Evolutionary conservation across 2,113 vertebrate species (phyloP).

Genomic region (Jaculus jaculus): DNA sequence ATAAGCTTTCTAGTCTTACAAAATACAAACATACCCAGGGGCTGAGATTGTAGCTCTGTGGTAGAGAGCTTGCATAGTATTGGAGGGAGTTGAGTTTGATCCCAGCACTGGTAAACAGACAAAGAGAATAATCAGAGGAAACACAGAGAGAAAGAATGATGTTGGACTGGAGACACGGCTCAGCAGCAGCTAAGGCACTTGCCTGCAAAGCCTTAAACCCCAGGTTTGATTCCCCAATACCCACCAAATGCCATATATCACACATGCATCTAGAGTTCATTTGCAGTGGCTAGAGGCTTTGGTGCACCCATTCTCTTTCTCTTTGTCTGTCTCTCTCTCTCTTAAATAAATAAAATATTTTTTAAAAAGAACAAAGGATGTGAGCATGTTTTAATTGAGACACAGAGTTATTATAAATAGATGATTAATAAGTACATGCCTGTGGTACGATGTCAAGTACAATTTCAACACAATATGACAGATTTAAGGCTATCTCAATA

Average conservation of each 20-base stretch:
- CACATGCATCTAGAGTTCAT: too few relatives aligned
- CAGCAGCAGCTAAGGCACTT: too few relatives aligned
- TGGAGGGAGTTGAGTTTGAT: background rate
- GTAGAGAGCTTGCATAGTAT: background rate
- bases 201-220: too few relatives aligned
- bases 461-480: constrained; percentile 1
- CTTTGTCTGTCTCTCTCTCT: too few relatives aligned
- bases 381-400: constrained; percentile 5
- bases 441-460: background rate
- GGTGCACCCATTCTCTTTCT: too few relatives aligned
- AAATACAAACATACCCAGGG: background rate
- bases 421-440: background rate
- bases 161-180: background rate
- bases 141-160: constrained; percentile 24
- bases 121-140: background rate
- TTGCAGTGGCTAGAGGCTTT: too few relatives aligned
- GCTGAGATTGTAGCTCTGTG: background rate
- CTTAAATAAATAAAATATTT: too few relatives aligned
- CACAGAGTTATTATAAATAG: background rate
- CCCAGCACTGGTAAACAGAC: background rate
- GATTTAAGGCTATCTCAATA: constrained; percentile 8
- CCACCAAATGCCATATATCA: too few relatives aligned
- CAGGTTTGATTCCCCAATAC: too few relatives aligned
- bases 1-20: background rate
- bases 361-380: background rate